A percentile compares a stretch with the other conserved stretches of the same genome.
phyloP scores from a whole-genome alignment of 1,140 invertebrate genomes.

The Listronotus oregonensis region DNA sequence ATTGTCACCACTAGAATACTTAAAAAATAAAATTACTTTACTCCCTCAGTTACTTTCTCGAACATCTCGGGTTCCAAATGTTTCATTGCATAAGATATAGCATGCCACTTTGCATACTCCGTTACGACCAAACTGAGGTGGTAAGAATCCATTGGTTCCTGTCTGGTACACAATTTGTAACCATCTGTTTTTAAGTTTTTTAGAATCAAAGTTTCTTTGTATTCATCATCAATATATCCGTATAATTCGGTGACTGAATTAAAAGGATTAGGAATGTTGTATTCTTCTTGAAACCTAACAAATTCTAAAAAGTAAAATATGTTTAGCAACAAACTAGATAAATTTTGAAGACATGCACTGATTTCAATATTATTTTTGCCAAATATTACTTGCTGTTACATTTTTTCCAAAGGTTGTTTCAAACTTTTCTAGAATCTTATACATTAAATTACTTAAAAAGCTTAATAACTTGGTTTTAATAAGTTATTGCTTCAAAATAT shows the following conservation, averaged over 20 bases:
- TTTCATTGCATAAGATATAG: slow-evolving; percentile 59
- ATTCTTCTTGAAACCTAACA: slow-evolving; percentile 31
- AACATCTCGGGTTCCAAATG: slow-evolving; percentile 52
- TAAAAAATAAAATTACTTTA: not conserved
- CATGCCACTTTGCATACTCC: slow-evolving; percentile 62
- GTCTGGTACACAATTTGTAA: slow-evolving; percentile 58
- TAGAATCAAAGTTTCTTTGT: slow-evolving; percentile 59
- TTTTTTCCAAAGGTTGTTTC: too few species aligned
- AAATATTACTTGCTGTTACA: too few species aligned
- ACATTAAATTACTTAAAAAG: too few species aligned
- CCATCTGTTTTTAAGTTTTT: slow-evolving; percentile 59
- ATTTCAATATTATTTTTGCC: too few species aligned
- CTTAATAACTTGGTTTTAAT: too few species aligned
- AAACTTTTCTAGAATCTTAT: too few species aligned
- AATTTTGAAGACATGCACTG: too few species aligned
- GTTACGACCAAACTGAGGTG: slow-evolving; percentile 58
- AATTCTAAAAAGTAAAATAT: slow-evolving; percentile 25
- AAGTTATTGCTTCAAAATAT: too few species aligned
- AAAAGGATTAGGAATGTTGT: slow-evolving; percentile 39
- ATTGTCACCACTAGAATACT: too few species aligned
- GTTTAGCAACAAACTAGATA: too few species aligned
- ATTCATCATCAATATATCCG: slow-evolving; percentile 48
- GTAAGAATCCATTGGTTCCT: slow-evolving; percentile 55
- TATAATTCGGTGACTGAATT: slow-evolving; percentile 51
- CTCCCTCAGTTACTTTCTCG: slow-evolving; percentile 36